Conservation (phyloP, 2,113 vertebrate species). For the Pelobates fuscus region DNA sequence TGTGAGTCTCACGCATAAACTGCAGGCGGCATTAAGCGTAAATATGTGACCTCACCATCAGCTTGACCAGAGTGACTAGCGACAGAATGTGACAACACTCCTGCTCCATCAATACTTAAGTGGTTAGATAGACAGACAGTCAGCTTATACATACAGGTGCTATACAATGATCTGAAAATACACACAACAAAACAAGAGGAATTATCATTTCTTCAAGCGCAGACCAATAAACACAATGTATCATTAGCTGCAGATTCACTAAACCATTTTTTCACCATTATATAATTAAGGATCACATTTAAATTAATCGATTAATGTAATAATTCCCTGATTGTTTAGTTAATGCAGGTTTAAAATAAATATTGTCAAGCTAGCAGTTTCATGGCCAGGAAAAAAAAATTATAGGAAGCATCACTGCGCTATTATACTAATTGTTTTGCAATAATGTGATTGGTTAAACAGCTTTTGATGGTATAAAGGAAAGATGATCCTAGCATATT, state of each 20-base stretch:
- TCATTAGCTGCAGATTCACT: not conserved
- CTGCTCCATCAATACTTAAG: no score
- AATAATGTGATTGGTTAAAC: constrained; percentile 55
- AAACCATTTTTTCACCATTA: constrained; percentile 19
- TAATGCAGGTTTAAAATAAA: constrained; percentile 33
- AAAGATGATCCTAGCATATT: constrained; percentile 38
- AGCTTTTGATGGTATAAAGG: constrained; percentile 19
- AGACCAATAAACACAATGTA: not conserved
- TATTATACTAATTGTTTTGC: constrained; percentile 58
- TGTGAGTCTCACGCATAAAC: no score
- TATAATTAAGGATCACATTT: constrained; percentile 6
- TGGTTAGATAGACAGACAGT: no score
- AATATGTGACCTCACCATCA: no score
- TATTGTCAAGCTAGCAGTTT: constrained; percentile 42
- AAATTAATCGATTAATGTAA: constrained; percentile 17
- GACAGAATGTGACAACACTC: no score
- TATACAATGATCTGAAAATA: no score
- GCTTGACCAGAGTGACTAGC: no score
- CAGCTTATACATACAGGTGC: no score
- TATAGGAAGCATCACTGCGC: constrained; percentile 31
- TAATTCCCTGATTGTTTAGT: constrained; percentile 35
- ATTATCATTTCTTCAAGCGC: not conserved
- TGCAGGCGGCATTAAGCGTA: no score
- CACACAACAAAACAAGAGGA: no score
- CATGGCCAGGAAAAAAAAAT: constrained; percentile 30